Evolutionary conservation across 2,888 invertebrate species (phyloP), one percentile per base, ranked within the genome.

Genomic region (Synanthedon formicaeformis): DNA sequence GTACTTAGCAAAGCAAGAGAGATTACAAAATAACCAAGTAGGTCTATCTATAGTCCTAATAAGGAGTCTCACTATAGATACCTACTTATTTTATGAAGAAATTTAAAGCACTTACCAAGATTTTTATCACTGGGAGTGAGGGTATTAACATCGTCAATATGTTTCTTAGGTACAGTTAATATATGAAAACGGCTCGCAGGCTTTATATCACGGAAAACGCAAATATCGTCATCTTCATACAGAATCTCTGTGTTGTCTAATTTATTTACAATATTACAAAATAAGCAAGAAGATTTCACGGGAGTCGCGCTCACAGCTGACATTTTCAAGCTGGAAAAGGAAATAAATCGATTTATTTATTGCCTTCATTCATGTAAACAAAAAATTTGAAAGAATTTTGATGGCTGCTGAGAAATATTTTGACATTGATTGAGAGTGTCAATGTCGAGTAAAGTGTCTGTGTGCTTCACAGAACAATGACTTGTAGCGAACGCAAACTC

Each of bases 141-240:
- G n/a, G 73, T 73, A 73, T 93, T 95, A 0, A 91, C 91, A 80
- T 93, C 93, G 18, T 89, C 86, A 55, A 95, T 92, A 73, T 98
- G 97, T 48, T 84, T 80, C 69, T 92, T 94, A 0, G 96, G 91
- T 40, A 96, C 88, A 13, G 95, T 91, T 56, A 97, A 84, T 66
- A 92, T 92, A 72, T 98, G 97, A 76, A 92, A 90, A 12, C 89
- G 89, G 0, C 94, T 90, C 0, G 93, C 95, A 3, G 97, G 97
- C 68, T 91, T 91, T 11, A 91, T 96, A 68, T 97, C 97, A 41
- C 91, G 90, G 69, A 97, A 96, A 41, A 95, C 92, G 8, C 93
- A 89, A 45, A 94, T 80, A 50, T 93, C 90, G 0, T 95, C 93
- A 63, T 94, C 93, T 85, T 94, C 91, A 62, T 89, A 91, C 52